Conservation (phyloP, 1,140 invertebrate genomes). For the Oryctes rhinoceros region DNA sequence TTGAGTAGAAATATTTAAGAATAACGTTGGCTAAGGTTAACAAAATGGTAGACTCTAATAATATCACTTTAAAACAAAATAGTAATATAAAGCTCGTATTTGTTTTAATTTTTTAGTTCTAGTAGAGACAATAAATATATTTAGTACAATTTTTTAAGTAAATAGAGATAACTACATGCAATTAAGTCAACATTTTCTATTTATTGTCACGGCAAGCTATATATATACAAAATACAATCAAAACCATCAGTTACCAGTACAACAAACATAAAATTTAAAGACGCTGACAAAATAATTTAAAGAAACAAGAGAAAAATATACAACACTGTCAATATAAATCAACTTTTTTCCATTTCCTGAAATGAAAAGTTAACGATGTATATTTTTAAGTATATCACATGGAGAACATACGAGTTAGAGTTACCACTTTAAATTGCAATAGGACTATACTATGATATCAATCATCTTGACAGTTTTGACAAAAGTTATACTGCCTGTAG, state of each 20-base stretch:
- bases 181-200: neutral
- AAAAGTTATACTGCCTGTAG: neutral
- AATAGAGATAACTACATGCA: neutral
- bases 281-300: constrained; percentile 22
- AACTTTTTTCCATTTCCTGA: too few species aligned
- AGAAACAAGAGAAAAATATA: constrained; percentile 4
- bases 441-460: too few species aligned
- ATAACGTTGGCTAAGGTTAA: neutral
- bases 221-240: neutral
- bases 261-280: constrained; percentile 30
- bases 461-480: neutral
- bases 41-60: constrained; percentile 7
- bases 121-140: constrained; percentile 20
- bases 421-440: neutral
- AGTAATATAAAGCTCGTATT: neutral
- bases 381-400: constrained; percentile 16
- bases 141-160: neutral
- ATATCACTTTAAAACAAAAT: constrained; percentile 23
- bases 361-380: neutral
- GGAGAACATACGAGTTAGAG: neutral
- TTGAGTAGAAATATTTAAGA: neutral
- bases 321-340: neutral
- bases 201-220: constrained; percentile 3
- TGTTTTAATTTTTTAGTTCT: neutral
- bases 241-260: neutral